Conservation (phyloP, 64 coral and sea anemone genomes). For the Hydrozoanthus tunicans region DNA sequence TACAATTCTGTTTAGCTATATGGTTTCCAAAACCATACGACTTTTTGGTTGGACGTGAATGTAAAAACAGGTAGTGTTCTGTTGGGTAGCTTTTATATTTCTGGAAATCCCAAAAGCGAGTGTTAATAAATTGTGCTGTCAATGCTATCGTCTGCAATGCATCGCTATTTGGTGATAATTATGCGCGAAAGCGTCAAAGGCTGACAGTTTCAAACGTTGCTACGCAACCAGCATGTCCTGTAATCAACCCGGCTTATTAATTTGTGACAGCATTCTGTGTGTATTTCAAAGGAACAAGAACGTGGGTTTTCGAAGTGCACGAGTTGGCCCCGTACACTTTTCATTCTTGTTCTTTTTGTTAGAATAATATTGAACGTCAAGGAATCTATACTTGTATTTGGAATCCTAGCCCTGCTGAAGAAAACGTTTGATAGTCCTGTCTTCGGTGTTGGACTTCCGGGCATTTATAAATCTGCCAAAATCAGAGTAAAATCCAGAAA, state of each 20-base stretch:
- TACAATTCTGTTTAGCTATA: too few relatives aligned
- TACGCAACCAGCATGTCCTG: background rate
- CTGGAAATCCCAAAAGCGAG: background rate
- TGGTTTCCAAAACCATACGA: too few relatives aligned
- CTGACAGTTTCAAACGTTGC: slow-evolving; percentile 16
- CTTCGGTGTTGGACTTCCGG: background rate
- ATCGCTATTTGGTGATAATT: slow-evolving; percentile 20
- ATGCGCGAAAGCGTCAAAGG: background rate
- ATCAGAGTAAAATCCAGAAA: background rate
- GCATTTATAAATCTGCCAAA: background rate
- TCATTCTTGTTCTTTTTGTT: background rate
- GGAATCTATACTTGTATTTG: background rate
- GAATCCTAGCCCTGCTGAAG: too few relatives aligned
- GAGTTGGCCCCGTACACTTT: too few relatives aligned
- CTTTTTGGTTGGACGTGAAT: too few relatives aligned
- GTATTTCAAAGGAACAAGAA: background rate
- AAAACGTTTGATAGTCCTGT: too few relatives aligned
- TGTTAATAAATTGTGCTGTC: background rate
- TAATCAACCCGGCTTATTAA: background rate
- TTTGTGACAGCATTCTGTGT: background rate
- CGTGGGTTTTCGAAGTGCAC: background rate
- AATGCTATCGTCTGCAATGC: background rate
- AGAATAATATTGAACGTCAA: background rate
- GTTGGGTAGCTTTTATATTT: too few relatives aligned
- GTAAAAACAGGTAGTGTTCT: too few relatives aligned